Percentiles rank a stretch among this genome's conserved stretches.
These are phyloP conservation scores for Rhinichthys osculus DNA, from an alignment of 2,797 vertebrate genomes.

Conservation along the genomic window DNA sequence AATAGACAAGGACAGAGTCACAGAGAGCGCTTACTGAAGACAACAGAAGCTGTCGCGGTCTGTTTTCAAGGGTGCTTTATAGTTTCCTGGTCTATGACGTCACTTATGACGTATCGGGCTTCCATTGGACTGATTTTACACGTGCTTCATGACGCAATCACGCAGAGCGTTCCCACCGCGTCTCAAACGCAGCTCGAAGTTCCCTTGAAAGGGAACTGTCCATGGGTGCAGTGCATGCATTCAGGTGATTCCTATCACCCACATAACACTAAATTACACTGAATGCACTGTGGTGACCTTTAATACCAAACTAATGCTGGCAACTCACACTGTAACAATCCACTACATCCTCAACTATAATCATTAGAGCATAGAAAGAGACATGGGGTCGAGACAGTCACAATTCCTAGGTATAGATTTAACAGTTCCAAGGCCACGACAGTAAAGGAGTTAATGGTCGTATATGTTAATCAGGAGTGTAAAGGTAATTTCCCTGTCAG, in stretches of 20 bases:
- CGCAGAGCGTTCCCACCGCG: too few relatives aligned
- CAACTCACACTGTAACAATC: background rate
- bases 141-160: too few relatives aligned
- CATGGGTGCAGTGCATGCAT: background rate
- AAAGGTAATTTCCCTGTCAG: slow-evolving; percentile 35
- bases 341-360: slow-evolving; percentile 8
- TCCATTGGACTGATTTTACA: too few relatives aligned
- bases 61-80: too few relatives aligned
- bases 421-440: slow-evolving; percentile 18
- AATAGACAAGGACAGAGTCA: too few relatives aligned
- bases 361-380: background rate
- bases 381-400: background rate
- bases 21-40: too few relatives aligned
- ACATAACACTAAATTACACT: background rate
- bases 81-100: too few relatives aligned
- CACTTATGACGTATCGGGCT: too few relatives aligned
- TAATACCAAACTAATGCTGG: slow-evolving; percentile 6
- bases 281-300: background rate
- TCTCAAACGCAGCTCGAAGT: too few relatives aligned
- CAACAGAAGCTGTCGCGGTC: too few relatives aligned
- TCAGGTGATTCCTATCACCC: background rate
- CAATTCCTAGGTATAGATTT: slow-evolving; percentile 13
- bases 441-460: slow-evolving; percentile 14
- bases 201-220: too few relatives aligned
- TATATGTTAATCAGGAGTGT: slow-evolving; percentile 42